phyloP scores from a whole-genome alignment of 2,888 invertebrate genomes.

The Drosophila glabriapex region DNA sequence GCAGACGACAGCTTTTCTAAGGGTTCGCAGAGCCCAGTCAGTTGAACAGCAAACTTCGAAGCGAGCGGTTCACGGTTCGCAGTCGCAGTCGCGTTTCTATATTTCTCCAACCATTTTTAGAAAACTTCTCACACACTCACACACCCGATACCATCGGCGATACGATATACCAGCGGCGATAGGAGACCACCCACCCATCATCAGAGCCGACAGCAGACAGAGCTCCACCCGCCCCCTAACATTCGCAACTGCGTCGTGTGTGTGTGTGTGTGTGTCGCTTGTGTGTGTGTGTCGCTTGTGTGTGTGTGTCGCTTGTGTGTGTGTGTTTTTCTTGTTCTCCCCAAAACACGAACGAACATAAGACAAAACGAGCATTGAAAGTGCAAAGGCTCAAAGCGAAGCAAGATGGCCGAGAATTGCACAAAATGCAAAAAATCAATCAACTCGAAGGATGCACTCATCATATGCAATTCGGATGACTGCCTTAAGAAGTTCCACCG shows the following conservation, averaged over 20 bases:
- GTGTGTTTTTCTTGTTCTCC: constrained; percentile 44
- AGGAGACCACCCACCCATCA: constrained; percentile 27
- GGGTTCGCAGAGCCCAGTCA: constrained; percentile 63
- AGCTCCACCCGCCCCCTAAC: constrained; percentile 15
- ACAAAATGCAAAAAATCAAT: constrained; percentile 83
- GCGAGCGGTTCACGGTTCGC: constrained; percentile 82
- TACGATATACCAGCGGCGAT: constrained; percentile 11
- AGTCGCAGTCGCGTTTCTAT: constrained; percentile 66
- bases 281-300: constrained; percentile 17
- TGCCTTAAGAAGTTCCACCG: constrained; percentile 82
- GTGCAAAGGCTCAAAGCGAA: constrained; percentile 25
- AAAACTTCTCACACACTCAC: constrained; percentile 74
- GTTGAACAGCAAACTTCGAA: constrained; percentile 83
- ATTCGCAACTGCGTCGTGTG: constrained; percentile 29
- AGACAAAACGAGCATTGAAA: constrained; percentile 18
- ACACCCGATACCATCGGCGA: constrained; percentile 31
- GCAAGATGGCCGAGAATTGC: constrained; percentile 83
- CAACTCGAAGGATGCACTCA: constrained; percentile 77
- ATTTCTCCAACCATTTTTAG: constrained; percentile 68
- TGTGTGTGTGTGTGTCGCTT: constrained; percentile 22
- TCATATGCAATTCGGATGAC: constrained; percentile 81
- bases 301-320: constrained; percentile 26
- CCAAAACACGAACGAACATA: constrained; percentile 6
- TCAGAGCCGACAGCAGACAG: constrained; percentile 26
- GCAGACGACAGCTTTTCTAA: constrained; percentile 59